Conservation (phyloP, 2,797 vertebrate species). For the Danio jaintianensis region DNA sequence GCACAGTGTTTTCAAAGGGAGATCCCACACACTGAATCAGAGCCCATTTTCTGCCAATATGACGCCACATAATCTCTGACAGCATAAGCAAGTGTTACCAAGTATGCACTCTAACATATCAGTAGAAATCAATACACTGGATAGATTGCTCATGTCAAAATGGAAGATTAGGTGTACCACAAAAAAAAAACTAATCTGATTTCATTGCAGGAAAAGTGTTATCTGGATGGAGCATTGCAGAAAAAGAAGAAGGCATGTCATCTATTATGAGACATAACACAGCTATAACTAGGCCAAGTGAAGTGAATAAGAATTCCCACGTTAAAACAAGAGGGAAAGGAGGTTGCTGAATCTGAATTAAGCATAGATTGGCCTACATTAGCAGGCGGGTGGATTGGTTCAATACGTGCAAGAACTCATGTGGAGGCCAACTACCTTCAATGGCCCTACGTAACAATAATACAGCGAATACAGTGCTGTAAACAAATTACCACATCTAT, state of each 20-base stretch:
- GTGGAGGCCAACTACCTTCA: slow-evolving; percentile 23
- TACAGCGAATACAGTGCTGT: slow-evolving; percentile 11
- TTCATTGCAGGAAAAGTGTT: background rate
- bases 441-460: slow-evolving; percentile 18
- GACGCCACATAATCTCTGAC: slow-evolving; percentile 73
- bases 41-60: slow-evolving; percentile 74
- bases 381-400: slow-evolving; percentile 69
- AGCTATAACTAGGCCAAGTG: slow-evolving; percentile 43
- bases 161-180: background rate
- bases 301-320: slow-evolving; percentile 58
- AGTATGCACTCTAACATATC: slow-evolving; percentile 63
- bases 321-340: slow-evolving; percentile 65
- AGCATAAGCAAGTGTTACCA: slow-evolving; percentile 70
- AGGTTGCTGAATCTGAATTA: slow-evolving; percentile 76
- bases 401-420: slow-evolving; percentile 67
- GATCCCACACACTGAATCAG: slow-evolving; percentile 73
- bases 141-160: background rate
- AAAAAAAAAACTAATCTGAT: background rate
- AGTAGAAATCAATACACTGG: slow-evolving; percentile 40
- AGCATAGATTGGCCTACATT: slow-evolving; percentile 84
- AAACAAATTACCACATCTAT: slow-evolving; percentile 27
- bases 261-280: slow-evolving; percentile 34
- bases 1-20: slow-evolving; percentile 72
- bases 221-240: background rate
- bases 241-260: slow-evolving; percentile 44